Base-by-base conservation (phyloP, 1,140 invertebrate genomes). In the Drosophila persimilis region DNA sequence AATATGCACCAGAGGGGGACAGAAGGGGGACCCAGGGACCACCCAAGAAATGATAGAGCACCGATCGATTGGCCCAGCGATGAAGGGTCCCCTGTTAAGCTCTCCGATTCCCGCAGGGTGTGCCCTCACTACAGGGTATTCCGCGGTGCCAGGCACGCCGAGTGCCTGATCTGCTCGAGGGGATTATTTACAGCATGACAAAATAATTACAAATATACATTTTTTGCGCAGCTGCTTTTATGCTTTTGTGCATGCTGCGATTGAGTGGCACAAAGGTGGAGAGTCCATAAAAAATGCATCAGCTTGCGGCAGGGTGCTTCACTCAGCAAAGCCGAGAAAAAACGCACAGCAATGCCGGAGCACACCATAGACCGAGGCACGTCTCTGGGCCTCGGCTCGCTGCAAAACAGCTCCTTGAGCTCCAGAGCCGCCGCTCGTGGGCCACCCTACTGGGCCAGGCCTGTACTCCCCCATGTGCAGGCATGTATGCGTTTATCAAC, bases 181-280 rank as follows among this genome's bases (percentile, higher is more conserved):
- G 54, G 52, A 58, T 52, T 73, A 66, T 66, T 73, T 54, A 53
- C 47, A 46, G 57, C 73, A 61, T 57, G 66, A 56, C 67, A 76
- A 80, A 80, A 77, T 80, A 77, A 80, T 77, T 76, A 39, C 62
- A 73, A 47, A 56, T 43, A 67, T 48, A 69, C 35, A 13, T 72
- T 70, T 71, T 77, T 56, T 26, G 35, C 55, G 35, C 55, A 73
- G 46, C 60, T 55, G 39, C 54, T 55, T 55, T 59, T 77, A 57
- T 53, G 50, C 67, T 53, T 77, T 48, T 29, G 8, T 63, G 59
- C 55, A 58, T 24, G 41, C 45, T 58, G 62, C 77, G 67, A 80
- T 73, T 80, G 73, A 67, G 73, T 73, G 51, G 24, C 66, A 29
- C 51, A 69, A 46, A 69, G 64, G 65, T 67, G 63, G 20, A 11